phyloP scores from a whole-genome alignment of 2,113 vertebrate genomes.

The Siniperca chuatsi region DNA sequence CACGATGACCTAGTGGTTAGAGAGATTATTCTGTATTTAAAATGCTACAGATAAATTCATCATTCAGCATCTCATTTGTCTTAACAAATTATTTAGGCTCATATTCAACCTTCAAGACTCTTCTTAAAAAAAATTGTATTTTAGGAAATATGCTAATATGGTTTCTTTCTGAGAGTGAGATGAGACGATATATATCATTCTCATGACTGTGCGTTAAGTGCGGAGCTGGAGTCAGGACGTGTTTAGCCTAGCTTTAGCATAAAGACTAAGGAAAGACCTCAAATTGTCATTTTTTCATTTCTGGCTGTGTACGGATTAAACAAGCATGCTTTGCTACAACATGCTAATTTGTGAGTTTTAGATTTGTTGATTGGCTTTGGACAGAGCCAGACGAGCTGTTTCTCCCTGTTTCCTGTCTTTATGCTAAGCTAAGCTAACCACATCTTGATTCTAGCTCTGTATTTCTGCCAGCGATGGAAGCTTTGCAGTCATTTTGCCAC shows the following conservation, averaged over 20 bases:
- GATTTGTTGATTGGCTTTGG: too few relatives aligned
- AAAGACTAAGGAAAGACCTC: too few relatives aligned
- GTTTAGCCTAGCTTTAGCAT: too few relatives aligned
- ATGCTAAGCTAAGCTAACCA: not conserved
- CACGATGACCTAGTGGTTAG: not conserved
- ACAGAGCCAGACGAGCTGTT: too few relatives aligned
- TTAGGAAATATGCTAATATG: not conserved
- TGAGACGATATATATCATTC: not conserved
- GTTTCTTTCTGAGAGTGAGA: not conserved
- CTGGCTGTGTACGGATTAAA: too few relatives aligned
- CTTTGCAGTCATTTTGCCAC: not conserved
- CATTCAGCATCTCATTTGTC: not conserved
- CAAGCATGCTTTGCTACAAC: too few relatives aligned
- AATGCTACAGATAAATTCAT: not conserved
- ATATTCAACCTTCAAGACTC: not conserved
- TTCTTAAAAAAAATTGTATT: not conserved
- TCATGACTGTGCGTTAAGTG: too few relatives aligned
- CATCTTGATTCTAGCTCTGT: too few relatives aligned
- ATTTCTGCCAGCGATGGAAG: too few relatives aligned
- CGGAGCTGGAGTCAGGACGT: too few relatives aligned
- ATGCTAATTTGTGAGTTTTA: not conserved
- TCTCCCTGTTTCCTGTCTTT: too few relatives aligned
- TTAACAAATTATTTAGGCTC: not conserved
- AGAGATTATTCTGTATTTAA: not conserved
- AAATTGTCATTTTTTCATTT: too few relatives aligned